Percentiles rank a stretch among this genome's conserved stretches.
Conservation (phyloP, 2,113 vertebrate genomes). For the Sporophila hypoxantha region DNA sequence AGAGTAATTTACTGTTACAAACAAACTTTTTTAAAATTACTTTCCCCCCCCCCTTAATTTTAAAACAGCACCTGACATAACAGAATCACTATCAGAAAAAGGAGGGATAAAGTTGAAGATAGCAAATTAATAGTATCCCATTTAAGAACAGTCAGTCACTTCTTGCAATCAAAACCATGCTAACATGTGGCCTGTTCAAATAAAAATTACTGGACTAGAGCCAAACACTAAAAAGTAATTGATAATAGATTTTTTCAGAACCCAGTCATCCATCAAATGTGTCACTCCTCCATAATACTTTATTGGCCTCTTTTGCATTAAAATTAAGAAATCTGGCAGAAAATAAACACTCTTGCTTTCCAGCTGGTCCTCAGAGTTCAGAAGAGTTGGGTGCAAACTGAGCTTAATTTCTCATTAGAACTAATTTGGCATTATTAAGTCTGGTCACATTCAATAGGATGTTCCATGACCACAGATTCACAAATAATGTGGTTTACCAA, state of each 20-base stretch:
- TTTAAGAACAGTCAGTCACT: constrained; percentile 58
- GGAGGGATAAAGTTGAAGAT: constrained; percentile 34
- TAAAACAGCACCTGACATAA: constrained; percentile 36
- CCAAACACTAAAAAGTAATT: constrained; percentile 69
- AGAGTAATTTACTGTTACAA: constrained; percentile 8
- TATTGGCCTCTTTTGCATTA: constrained; percentile 35
- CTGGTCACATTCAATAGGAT: neutral
- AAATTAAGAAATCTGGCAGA: neutral
- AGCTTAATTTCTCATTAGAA: neutral
- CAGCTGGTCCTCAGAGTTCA: neutral
- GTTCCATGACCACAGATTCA: neutral
- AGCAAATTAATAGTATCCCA: constrained; percentile 35
- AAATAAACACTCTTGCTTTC: neutral
- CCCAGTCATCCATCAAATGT: constrained; percentile 62
- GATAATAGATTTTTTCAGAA: constrained; percentile 69
- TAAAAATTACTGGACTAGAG: constrained; percentile 68
- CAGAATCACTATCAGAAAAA: constrained; percentile 23
- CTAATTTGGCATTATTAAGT: neutral
- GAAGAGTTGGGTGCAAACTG: neutral
- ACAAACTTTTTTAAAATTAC: neutral
- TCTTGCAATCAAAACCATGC: constrained; percentile 65
- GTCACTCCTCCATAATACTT: constrained; percentile 65
- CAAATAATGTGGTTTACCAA: neutral
- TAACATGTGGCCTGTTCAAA: constrained; percentile 66
- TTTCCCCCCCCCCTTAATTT: neutral